Evolutionary conservation across 1,140 invertebrate species (phyloP).

Genomic region (Drosophila mayri): DNA sequence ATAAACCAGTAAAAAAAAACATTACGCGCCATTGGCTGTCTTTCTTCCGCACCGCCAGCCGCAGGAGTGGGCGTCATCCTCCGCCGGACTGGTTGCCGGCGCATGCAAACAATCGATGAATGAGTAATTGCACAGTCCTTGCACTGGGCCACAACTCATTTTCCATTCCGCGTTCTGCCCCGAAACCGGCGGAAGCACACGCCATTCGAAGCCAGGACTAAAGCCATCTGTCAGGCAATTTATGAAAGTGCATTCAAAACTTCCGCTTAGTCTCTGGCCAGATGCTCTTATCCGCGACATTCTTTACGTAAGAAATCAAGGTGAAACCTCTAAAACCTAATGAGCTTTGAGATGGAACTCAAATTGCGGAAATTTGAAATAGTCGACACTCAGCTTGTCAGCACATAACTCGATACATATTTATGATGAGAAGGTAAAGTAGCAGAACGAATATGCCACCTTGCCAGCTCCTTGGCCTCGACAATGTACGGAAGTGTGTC

Average conservation of each 20-base stretch:
- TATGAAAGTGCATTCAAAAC: constrained; percentile 55
- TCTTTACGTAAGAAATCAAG: too few relatives aligned
- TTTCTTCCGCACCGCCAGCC: background rate
- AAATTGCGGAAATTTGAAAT: background rate
- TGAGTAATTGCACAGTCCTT: constrained; percentile 73
- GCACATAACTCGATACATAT: background rate
- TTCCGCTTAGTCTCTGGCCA: constrained; percentile 24
- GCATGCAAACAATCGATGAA: constrained; percentile 73
- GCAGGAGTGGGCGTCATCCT: constrained; percentile 1
- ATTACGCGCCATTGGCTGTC: background rate
- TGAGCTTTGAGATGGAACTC: background rate
- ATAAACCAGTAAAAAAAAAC: background rate
- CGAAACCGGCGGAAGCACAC: constrained; percentile 3
- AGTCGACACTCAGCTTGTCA: background rate
- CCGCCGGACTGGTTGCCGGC: constrained; percentile 9
- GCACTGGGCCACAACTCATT: constrained; percentile 29
- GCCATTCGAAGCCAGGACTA: constrained; percentile 20
- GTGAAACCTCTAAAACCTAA: too few relatives aligned
- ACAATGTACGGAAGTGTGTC: constrained; percentile 23
- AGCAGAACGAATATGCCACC: background rate
- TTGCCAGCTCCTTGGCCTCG: constrained; percentile 16
- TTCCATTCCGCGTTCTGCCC: background rate
- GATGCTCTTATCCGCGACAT: background rate
- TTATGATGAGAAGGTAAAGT: background rate
- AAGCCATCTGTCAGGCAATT: constrained; percentile 44